These are phyloP conservation scores for Steatornis caripensis DNA, from an alignment of 2,113 vertebrate species.

Conservation along the genomic window DNA sequence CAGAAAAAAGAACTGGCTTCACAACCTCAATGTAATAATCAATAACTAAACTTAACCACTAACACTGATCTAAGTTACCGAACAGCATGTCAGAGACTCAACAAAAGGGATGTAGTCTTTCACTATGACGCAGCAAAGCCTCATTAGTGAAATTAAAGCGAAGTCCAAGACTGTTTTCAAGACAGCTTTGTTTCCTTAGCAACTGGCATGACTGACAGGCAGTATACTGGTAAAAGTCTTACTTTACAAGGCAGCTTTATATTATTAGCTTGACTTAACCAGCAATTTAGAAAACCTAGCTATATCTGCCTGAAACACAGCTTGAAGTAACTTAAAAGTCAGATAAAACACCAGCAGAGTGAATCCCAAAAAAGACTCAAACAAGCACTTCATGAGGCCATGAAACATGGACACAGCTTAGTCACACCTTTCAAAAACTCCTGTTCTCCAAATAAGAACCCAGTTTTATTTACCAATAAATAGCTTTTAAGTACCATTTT, in stretches of 20 bases:
- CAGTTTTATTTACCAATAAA: background rate
- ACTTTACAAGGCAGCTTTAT: conserved; percentile 37
- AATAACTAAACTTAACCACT: background rate
- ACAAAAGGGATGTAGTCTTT: background rate
- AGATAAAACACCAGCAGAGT: background rate
- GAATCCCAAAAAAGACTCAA: background rate
- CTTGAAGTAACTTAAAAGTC: conserved; percentile 15
- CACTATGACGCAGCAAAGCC: background rate
- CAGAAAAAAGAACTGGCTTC: background rate
- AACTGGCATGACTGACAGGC: conserved; percentile 19
- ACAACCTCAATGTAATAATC: background rate
- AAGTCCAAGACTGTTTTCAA: conserved; percentile 55
- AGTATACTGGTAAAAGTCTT: conserved; percentile 20
- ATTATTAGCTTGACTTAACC: conserved; percentile 15
- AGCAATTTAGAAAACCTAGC: background rate
- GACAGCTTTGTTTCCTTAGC: conserved; percentile 35
- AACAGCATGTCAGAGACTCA: background rate
- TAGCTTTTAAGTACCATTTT: background rate
- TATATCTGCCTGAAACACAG: conserved; percentile 7
- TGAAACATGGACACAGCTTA: background rate
- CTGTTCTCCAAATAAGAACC: background rate
- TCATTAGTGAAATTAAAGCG: conserved; percentile 57
- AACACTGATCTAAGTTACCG: background rate
- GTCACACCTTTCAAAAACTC: background rate
- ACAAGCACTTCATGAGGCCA: background rate